Conservation (phyloP, 2,888 invertebrate genomes). For the Drosophila vallismaia region DNA sequence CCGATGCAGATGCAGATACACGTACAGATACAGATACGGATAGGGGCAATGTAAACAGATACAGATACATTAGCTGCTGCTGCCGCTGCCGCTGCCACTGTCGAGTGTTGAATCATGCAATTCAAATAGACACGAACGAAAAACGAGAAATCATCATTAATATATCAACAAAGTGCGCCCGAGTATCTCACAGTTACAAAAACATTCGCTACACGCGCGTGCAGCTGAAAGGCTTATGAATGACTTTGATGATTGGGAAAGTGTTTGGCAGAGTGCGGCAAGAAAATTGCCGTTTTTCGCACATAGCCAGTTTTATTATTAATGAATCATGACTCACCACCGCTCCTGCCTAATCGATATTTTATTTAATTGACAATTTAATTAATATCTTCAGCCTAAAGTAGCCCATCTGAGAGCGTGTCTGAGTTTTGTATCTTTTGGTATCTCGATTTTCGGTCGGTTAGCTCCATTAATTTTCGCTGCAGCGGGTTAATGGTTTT, state of each 20-base stretch:
- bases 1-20: constrained; percentile 31
- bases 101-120: constrained; percentile 73
- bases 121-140: constrained; percentile 72
- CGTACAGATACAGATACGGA: constrained; percentile 60
- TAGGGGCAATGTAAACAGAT: constrained; percentile 20
- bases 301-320: constrained; percentile 55
- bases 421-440: constrained; percentile 56
- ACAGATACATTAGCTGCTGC: constrained; percentile 42
- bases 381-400: constrained; percentile 64
- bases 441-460: constrained; percentile 35
- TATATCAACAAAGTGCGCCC: constrained; percentile 69
- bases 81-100: constrained; percentile 13
- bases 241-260: constrained; percentile 79
- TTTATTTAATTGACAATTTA: constrained; percentile 72
- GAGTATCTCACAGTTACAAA: constrained; percentile 56
- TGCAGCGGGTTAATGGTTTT: constrained; percentile 65
- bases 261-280: constrained; percentile 63
- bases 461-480: constrained; percentile 65
- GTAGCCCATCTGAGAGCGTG: constrained; percentile 50
- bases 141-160: constrained; percentile 78
- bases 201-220: constrained; percentile 55
- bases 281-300: constrained; percentile 76
- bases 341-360: constrained; percentile 52
- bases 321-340: constrained; percentile 61
- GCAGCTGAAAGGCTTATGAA: constrained; percentile 71